phyloP scores from a whole-genome alignment of 2,888 invertebrate genomes.

The Belgica antarctica region DNA sequence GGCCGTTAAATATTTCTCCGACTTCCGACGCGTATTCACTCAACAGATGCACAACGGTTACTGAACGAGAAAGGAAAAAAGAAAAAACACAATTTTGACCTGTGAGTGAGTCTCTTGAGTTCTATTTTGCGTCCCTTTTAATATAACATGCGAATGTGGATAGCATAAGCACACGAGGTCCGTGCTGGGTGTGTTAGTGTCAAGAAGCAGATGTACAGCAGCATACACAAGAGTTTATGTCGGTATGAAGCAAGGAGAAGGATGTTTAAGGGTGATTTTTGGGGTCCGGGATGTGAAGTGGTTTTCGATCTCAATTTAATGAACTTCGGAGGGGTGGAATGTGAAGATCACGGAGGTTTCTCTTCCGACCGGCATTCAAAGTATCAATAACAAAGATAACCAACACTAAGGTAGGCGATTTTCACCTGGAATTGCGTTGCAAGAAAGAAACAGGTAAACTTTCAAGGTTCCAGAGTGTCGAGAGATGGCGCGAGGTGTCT shows the following conservation, averaged over 20 bases:
- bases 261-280: no score
- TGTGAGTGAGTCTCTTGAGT: constrained; percentile 30
- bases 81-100: constrained; percentile 31
- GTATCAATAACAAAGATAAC: no score
- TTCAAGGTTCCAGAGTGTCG: no score
- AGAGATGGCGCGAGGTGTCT: no score
- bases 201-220: constrained; percentile 16
- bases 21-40: constrained; percentile 3
- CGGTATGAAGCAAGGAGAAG: neutral
- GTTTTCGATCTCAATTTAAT: neutral
- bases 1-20: constrained; percentile 35
- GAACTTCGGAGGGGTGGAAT: no score
- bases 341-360: no score
- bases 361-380: no score
- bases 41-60: constrained; percentile 41
- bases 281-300: neutral
- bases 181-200: neutral
- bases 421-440: no score
- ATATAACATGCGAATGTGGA: constrained; percentile 27
- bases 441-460: no score
- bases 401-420: no score
- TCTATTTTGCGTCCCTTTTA: constrained; percentile 37
- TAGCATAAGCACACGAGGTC: constrained; percentile 12
- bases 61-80: neutral
- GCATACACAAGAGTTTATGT: neutral